These are phyloP conservation scores for Phenganax marumi DNA, from an alignment of 92 coral and sea anemone species.

Conservation along the genomic window DNA sequence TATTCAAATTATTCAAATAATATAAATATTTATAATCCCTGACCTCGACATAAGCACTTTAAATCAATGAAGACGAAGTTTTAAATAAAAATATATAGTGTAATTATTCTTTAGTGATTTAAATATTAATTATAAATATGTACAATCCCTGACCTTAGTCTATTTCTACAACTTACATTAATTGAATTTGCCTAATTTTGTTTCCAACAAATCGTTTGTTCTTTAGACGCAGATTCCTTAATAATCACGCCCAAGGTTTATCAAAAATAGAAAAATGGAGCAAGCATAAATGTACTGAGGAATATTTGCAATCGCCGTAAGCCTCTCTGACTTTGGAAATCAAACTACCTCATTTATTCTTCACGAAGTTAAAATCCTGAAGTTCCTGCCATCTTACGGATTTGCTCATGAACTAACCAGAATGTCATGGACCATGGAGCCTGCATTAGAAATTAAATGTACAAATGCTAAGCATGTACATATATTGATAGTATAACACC, in stretches of 20 bases:
- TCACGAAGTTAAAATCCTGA: constrained; percentile 71
- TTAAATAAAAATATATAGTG: too few species aligned
- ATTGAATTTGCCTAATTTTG: neutral
- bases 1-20: too few species aligned
- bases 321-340: neutral
- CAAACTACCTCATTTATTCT: neutral
- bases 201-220: neutral
- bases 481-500: neutral
- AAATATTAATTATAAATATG: too few species aligned
- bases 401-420: constrained; percentile 91
- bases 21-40: too few species aligned
- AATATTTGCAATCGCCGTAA: neutral
- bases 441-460: constrained; percentile 47
- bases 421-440: constrained; percentile 99
- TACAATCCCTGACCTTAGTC: too few species aligned
- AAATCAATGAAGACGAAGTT: too few species aligned
- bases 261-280: constrained; percentile 57
- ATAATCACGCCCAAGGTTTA: constrained; percentile 84
- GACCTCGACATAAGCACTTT: too few species aligned
- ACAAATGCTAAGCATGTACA: too few species aligned
- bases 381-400: constrained; percentile 74
- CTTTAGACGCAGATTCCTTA: constrained; percentile 87
- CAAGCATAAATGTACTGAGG: neutral
- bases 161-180: neutral
- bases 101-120: too few species aligned